These are phyloP conservation scores for Ceraclea dissimilis DNA, from an alignment of 2,888 invertebrate species.

Conservation along the genomic window DNA sequence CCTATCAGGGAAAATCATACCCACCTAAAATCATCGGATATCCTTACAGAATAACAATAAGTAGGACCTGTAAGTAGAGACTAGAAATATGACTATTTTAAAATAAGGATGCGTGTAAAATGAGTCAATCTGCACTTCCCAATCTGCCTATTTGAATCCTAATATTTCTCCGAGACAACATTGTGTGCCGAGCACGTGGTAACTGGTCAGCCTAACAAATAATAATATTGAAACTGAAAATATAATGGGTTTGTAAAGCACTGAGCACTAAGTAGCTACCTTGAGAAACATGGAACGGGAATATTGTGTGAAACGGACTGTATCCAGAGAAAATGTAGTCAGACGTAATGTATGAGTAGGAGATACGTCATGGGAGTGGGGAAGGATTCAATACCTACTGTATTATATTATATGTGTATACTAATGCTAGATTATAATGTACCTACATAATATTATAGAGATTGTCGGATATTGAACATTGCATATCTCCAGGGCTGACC, in stretches of 20 bases:
- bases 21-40: no score
- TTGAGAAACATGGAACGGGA: slow-evolving; percentile 20
- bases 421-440: no score
- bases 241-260: slow-evolving; percentile 25
- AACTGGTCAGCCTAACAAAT: slow-evolving; percentile 23
- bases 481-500: no score
- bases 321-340: slow-evolving; percentile 25
- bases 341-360: slow-evolving; percentile 10
- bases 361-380: background rate
- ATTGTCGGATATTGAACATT: no score
- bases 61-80: no score
- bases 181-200: slow-evolving; percentile 18
- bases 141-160: no score
- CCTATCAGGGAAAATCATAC: no score
- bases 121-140: no score
- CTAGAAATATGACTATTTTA: no score
- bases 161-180: background rate
- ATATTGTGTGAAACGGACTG: slow-evolving; percentile 25
- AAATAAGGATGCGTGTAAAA: no score
- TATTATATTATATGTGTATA: background rate
- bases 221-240: slow-evolving; percentile 25
- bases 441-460: no score
- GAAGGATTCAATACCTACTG: background rate
- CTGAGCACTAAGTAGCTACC: slow-evolving; percentile 9
- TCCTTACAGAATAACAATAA: no score